phyloP scores from a whole-genome alignment of 1,140 invertebrate genomes.

The Chironomus tepperi region DNA sequence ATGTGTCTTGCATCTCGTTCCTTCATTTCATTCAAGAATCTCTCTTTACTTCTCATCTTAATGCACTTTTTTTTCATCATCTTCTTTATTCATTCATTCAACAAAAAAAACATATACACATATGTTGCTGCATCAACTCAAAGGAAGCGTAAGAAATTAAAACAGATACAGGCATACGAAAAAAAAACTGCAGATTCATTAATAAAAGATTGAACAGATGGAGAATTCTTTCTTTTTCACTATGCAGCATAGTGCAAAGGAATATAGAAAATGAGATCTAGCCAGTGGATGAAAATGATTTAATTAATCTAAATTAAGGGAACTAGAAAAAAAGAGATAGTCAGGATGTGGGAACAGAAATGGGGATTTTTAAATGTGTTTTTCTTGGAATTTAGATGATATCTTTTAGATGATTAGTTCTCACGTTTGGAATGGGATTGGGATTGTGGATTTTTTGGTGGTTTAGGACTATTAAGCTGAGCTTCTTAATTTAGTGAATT shows the following conservation, averaged over 20 bases:
- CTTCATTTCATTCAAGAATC: not conserved
- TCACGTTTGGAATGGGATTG: too few relatives aligned
- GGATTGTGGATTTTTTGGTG: too few relatives aligned
- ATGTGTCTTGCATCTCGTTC: not conserved
- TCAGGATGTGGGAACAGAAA: too few relatives aligned
- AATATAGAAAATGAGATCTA: too few relatives aligned
- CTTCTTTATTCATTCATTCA: not conserved
- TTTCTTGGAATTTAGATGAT: too few relatives aligned
- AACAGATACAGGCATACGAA: not conserved
- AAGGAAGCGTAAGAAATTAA: constrained; percentile 4
- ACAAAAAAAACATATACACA: not conserved
- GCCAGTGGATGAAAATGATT: too few relatives aligned
- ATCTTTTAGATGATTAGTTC: too few relatives aligned
- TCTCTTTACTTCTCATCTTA: not conserved
- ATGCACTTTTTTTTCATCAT: constrained; percentile 16
- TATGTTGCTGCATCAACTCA: not conserved
- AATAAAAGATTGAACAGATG: constrained; percentile 24
- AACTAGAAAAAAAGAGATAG: too few relatives aligned
- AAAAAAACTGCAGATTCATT: constrained; percentile 22
- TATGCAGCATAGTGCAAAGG: not conserved
- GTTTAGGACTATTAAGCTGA: too few relatives aligned
- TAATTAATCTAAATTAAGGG: too few relatives aligned
- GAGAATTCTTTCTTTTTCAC: not conserved
- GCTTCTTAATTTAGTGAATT: too few relatives aligned
- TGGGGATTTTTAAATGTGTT: too few relatives aligned